Evolutionary conservation across 2,888 invertebrate species (phyloP).

Genomic region (Papilio demoleus): DNA sequence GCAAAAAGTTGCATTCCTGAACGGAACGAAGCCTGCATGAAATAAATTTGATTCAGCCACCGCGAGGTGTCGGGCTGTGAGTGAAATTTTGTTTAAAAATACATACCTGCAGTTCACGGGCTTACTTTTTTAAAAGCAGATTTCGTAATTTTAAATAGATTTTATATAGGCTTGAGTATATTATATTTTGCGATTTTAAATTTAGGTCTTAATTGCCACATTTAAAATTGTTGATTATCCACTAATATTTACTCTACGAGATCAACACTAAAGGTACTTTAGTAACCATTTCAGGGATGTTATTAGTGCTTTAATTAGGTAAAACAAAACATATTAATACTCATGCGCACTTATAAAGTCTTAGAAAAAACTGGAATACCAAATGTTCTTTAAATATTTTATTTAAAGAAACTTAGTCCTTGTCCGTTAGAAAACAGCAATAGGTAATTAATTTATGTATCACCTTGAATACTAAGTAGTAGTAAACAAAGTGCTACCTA

Average conservation of each 20-base stretch:
- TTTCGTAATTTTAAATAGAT: not conserved
- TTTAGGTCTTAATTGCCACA: too few species aligned
- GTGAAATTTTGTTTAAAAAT: constrained; percentile 19
- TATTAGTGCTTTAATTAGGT: too few species aligned
- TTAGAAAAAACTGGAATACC: not conserved
- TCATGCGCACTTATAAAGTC: too few species aligned
- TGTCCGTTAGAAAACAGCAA: not conserved
- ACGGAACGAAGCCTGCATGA: constrained; percentile 1
- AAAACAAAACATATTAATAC: too few species aligned
- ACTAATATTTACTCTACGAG: too few species aligned
- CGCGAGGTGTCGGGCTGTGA: constrained; percentile 12
- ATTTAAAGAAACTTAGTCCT: not conserved
- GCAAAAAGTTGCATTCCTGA: constrained; percentile 15
- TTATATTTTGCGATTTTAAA: too few species aligned
- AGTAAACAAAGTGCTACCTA: not conserved
- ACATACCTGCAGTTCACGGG: not conserved
- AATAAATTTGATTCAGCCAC: constrained; percentile 22
- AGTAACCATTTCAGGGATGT: too few species aligned
- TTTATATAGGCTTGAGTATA: not conserved
- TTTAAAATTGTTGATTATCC: too few species aligned
- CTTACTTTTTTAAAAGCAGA: not conserved
- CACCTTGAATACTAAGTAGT: constrained; percentile 1
- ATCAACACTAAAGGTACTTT: too few species aligned
- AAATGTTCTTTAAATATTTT: not conserved
- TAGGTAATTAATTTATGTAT: constrained; percentile 1